These are phyloP conservation scores for Symphodus melops DNA, from an alignment of 2,113 vertebrate genomes.

Conservation along the genomic window DNA sequence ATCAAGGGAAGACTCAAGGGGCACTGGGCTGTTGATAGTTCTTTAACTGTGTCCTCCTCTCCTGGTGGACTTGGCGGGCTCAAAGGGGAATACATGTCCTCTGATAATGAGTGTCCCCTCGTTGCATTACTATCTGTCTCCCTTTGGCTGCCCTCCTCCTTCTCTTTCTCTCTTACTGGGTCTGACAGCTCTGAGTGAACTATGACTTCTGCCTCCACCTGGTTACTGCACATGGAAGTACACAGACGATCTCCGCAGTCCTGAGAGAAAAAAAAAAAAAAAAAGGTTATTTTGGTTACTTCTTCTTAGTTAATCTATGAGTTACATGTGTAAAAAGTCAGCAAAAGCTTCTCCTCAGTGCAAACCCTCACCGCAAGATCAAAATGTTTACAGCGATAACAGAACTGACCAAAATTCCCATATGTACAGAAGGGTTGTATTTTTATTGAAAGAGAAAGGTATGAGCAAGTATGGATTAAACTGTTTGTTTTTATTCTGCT, in stretches of 20 bases:
- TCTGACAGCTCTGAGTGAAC: slow-evolving; percentile 95
- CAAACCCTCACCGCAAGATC: too few relatives aligned
- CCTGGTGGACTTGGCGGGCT: slow-evolving; percentile 34
- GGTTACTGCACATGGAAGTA: slow-evolving; percentile 82
- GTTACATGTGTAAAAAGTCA: background rate
- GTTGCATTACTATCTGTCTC: slow-evolving; percentile 45
- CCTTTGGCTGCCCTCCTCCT: slow-evolving; percentile 14
- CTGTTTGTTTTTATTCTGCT: too few relatives aligned
- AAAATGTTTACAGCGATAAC: too few relatives aligned
- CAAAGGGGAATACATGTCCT: slow-evolving; percentile 56
- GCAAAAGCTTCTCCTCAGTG: background rate
- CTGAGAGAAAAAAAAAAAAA: too few relatives aligned
- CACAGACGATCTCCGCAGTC: slow-evolving; percentile 77
- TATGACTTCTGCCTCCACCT: slow-evolving; percentile 95
- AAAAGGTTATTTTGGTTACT: slow-evolving; percentile 15
- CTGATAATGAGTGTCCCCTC: slow-evolving; percentile 64
- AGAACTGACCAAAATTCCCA: too few relatives aligned
- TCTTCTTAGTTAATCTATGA: background rate
- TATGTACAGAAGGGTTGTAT: too few relatives aligned
- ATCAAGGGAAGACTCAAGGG: slow-evolving; percentile 48
- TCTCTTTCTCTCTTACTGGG: slow-evolving; percentile 74
- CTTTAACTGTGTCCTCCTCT: slow-evolving; percentile 44
- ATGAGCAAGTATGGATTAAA: too few relatives aligned
- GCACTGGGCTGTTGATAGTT: slow-evolving; percentile 46
- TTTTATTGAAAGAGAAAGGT: too few relatives aligned